Percentiles rank a stretch among this genome's conserved stretches.
phyloP scores from a whole-genome alignment of 2,888 invertebrate species.

The Sceliomorpha sp. region DNA sequence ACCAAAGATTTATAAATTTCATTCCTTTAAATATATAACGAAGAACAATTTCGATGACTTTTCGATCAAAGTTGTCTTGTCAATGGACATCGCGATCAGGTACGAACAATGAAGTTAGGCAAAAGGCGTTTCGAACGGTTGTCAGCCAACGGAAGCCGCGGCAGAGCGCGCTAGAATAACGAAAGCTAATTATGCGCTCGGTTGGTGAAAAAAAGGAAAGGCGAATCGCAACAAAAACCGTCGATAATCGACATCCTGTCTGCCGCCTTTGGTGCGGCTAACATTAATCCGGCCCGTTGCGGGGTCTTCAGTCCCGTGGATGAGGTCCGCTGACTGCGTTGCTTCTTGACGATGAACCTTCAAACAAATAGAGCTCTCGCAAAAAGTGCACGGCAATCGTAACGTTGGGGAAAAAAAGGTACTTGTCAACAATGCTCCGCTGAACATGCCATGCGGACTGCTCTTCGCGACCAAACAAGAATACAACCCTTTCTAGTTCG shows the following conservation, averaged over 20 bases:
- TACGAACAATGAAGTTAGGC: not conserved
- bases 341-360: slow-evolving; percentile 51
- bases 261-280: slow-evolving; percentile 51
- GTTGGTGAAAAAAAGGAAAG: slow-evolving; percentile 61
- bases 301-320: slow-evolving; percentile 44
- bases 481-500: no score
- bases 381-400: slow-evolving; percentile 44
- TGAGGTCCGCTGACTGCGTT: slow-evolving; percentile 44
- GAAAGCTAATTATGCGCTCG: slow-evolving; percentile 77
- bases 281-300: slow-evolving; percentile 38
- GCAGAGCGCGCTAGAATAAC: slow-evolving; percentile 74
- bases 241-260: slow-evolving; percentile 79
- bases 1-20: no score
- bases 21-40: no score
- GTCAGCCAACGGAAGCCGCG: slow-evolving; percentile 68
- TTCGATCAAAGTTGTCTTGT: slow-evolving; percentile 1
- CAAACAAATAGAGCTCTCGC: slow-evolving; percentile 54
- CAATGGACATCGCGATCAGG: slow-evolving; percentile 9
- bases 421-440: slow-evolving; percentile 51
- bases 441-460: not conserved
- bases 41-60: no score
- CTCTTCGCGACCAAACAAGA: slow-evolving; percentile 14
- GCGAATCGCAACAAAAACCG: slow-evolving; percentile 71
- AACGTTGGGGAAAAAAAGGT: slow-evolving; percentile 44
- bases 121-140: slow-evolving; percentile 42